These are phyloP conservation scores for Drosophila melanogaster DNA, from an alignment of 1,140 invertebrate genomes.

Conservation along the genomic window DNA sequence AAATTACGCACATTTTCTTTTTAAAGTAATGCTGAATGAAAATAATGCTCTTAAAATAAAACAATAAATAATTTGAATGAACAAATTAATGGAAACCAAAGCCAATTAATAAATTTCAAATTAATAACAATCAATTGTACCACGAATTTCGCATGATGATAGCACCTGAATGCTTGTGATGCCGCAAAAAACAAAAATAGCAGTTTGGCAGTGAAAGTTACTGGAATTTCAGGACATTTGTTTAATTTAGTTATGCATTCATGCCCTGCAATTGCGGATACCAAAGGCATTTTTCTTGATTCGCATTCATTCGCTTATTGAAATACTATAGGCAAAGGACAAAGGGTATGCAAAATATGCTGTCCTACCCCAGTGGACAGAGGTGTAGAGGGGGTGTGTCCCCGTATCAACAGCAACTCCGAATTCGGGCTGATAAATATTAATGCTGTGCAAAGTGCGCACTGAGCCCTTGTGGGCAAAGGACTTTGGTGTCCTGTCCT, in stretches of 20 bases:
- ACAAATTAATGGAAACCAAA: background rate
- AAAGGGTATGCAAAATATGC: conserved; percentile 68
- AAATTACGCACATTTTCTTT: background rate
- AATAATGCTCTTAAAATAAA: background rate
- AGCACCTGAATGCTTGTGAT: background rate
- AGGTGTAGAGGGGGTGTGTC: background rate
- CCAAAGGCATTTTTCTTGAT: conserved; percentile 25
- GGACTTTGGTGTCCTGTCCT: conserved; percentile 59
- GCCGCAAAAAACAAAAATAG: too few species aligned
- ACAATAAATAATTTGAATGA: background rate
- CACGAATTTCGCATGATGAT: background rate
- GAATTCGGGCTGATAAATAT: conserved; percentile 77
- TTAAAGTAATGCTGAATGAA: background rate
- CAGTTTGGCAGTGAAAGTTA: too few species aligned
- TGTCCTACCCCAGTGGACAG: conserved; percentile 31
- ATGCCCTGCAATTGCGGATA: conserved; percentile 5
- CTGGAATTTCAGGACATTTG: conserved; percentile 1
- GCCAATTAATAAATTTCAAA: background rate
- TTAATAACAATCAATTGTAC: background rate
- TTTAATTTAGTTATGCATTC: conserved; percentile 11
- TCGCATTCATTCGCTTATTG: conserved; percentile 61
- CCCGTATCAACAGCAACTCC: conserved; percentile 45
- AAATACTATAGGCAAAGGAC: conserved; percentile 53
- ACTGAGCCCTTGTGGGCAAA: conserved; percentile 80
- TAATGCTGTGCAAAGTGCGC: conserved; percentile 79